These are phyloP conservation scores for Hoplodrina ambigua DNA, from an alignment of 2,888 invertebrate genomes.

Conservation along the genomic window DNA sequence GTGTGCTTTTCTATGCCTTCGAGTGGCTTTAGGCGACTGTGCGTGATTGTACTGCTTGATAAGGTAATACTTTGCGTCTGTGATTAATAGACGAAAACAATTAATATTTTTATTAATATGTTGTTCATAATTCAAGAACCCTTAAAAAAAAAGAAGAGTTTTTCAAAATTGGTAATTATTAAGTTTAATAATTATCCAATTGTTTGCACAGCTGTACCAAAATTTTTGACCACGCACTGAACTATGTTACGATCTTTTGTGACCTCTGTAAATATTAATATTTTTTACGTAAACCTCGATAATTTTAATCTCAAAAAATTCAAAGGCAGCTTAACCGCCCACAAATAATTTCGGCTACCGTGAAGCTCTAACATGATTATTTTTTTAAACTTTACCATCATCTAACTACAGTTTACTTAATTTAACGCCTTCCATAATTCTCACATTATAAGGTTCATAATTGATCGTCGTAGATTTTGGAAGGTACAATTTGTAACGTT, in stretches of 20 bases:
- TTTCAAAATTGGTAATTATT: neutral
- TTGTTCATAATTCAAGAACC: neutral
- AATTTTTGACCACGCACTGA: conserved; percentile 51
- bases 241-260: conserved; percentile 42
- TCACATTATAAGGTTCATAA: conserved; percentile 55
- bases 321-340: conserved; percentile 75
- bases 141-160: neutral
- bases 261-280: conserved; percentile 46
- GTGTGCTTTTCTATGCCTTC: conserved; percentile 82
- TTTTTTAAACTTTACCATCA: conserved; percentile 70
- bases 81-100: conserved; percentile 31
- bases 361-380: conserved; percentile 83
- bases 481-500: conserved; percentile 46
- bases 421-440: conserved; percentile 45
- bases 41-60: conserved; percentile 76
- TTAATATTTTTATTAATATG: neutral
- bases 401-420: conserved; percentile 21
- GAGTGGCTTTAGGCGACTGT: conserved; percentile 84
- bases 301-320: conserved; percentile 68
- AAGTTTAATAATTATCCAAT: neutral
- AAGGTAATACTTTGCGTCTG: conserved; percentile 41
- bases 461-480: conserved; percentile 22
- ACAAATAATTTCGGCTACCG: conserved; percentile 84
- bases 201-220: conserved; percentile 58
- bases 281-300: conserved; percentile 55